Percentiles rank a stretch among this genome's conserved stretches.
Conservation (phyloP, 2,888 invertebrate species). For the Mylabris sibirica region DNA sequence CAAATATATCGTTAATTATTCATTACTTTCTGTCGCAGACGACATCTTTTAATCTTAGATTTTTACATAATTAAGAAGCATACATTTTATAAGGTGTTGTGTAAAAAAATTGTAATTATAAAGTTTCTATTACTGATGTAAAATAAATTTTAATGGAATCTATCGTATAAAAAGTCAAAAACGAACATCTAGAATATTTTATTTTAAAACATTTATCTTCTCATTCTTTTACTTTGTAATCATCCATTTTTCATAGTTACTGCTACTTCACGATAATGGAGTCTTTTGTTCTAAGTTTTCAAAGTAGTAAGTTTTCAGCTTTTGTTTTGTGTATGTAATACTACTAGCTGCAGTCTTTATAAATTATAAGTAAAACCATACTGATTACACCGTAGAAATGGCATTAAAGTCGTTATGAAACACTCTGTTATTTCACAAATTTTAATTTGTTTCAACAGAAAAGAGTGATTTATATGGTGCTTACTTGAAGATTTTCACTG, state of each 20-base stretch:
- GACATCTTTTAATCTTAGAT: too few species aligned
- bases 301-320: not conserved
- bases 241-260: not conserved
- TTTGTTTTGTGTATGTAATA: not conserved
- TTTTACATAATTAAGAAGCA: too few species aligned
- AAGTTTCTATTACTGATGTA: not conserved
- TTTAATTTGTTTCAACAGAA: not conserved
- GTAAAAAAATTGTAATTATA: not conserved
- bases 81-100: too few species aligned
- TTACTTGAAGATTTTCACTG: not conserved
- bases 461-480: not conserved
- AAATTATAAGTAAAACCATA: not conserved
- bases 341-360: too few species aligned
- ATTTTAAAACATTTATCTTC: not conserved
- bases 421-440: not conserved
- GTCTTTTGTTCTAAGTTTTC: not conserved
- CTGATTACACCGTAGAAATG: not conserved
- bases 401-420: too few species aligned
- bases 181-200: not conserved
- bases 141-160: not conserved
- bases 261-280: not conserved
- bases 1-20: not conserved
- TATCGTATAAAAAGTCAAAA: not conserved
- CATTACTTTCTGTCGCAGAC: not conserved
- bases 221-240: not conserved